Evolutionary conservation across 2,113 vertebrate genomes (phyloP).

Genomic region (Tragelaphus scriptus): DNA sequence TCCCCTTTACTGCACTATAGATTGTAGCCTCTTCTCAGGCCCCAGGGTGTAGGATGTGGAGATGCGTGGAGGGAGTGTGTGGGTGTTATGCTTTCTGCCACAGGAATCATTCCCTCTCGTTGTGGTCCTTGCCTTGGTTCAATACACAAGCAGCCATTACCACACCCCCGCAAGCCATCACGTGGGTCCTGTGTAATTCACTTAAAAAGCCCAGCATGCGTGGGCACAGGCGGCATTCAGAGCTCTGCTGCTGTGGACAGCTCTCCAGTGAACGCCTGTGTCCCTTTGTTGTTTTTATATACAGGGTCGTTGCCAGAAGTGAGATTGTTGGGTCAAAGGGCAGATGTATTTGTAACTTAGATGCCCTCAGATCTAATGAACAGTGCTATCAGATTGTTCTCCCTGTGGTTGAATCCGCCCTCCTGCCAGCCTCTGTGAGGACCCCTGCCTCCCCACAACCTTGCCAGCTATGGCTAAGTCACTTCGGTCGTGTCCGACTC

Average conservation of each 20-base stretch:
- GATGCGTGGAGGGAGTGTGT: neutral
- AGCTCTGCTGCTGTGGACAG: neutral
- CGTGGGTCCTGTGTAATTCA: neutral
- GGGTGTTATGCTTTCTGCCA: neutral
- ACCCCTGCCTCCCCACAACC: neutral
- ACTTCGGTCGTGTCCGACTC: no score
- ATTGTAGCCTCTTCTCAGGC: neutral
- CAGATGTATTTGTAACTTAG: neutral
- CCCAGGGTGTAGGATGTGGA: neutral
- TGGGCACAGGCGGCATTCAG: neutral
- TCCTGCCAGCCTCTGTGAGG: neutral
- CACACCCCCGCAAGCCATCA: neutral
- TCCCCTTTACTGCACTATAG: neutral
- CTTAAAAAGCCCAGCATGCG: neutral
- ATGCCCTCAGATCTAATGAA: no score
- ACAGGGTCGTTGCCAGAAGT: neutral
- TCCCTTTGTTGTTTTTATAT: neutral
- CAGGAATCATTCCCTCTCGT: neutral
- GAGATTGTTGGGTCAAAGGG: conserved; percentile 10
- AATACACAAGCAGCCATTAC: neutral
- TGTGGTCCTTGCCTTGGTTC: neutral
- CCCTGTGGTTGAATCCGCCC: neutral
- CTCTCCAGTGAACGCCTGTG: neutral
- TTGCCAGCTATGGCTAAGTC: neutral
- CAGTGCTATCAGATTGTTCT: neutral